Conservation (phyloP, 2,113 vertebrate species). For the Bostrychus sinensis region DNA sequence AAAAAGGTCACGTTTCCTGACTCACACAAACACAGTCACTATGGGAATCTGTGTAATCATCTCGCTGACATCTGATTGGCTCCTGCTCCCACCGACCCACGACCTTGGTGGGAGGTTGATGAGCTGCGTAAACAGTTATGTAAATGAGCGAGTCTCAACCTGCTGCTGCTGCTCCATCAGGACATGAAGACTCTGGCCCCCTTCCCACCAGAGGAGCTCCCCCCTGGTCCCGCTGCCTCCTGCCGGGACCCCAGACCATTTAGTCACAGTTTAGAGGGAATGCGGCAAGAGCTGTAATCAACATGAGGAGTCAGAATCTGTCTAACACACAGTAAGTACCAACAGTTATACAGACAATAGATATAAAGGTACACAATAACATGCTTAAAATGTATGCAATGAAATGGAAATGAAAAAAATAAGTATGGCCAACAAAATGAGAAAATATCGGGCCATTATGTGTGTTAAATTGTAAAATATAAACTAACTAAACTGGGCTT, state of each 20-base stretch:
- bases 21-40: neutral
- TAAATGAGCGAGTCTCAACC: slow-evolving; percentile 37
- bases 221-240: neutral
- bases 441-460: too few species aligned
- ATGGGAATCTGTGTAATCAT: slow-evolving; percentile 19
- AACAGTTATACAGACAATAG: too few species aligned
- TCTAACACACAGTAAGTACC: too few species aligned
- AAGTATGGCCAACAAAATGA: too few species aligned
- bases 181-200: neutral
- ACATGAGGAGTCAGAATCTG: neutral
- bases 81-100: neutral
- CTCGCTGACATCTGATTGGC: slow-evolving; percentile 20
- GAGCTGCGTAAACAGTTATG: slow-evolving; percentile 42
- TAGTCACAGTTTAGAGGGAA: neutral
- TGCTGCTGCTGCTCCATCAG: slow-evolving; percentile 36
- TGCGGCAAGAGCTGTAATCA: slow-evolving; percentile 6
- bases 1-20: neutral
- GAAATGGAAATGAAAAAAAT: too few species aligned
- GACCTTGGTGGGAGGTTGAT: slow-evolving; percentile 52
- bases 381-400: too few species aligned
- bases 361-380: too few species aligned
- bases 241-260: slow-evolving; percentile 13
- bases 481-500: too few species aligned
- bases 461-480: too few species aligned
- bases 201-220: slow-evolving; percentile 12